These are phyloP conservation scores for Scleropages formosus DNA, from an alignment of 2,797 vertebrate genomes.

Conservation along the genomic window DNA sequence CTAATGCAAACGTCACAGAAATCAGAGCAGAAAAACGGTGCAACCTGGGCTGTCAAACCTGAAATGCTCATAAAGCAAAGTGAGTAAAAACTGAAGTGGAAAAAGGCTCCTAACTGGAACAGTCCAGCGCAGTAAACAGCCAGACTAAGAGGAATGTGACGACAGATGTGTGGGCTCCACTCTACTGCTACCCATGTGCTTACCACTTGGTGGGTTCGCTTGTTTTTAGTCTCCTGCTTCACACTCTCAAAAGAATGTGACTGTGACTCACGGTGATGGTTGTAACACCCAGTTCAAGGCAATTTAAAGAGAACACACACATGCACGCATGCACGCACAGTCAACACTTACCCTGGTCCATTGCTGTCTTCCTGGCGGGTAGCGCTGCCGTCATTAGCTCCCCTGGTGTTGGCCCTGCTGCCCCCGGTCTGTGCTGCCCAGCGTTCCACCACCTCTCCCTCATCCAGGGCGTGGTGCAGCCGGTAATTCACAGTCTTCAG, in stretches of 20 bases:
- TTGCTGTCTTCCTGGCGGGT: constrained; percentile 87
- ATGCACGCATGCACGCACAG: neutral
- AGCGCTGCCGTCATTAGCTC: constrained; percentile 66
- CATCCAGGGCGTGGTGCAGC: constrained; percentile 92
- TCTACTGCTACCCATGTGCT: constrained; percentile 44
- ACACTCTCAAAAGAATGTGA: constrained; percentile 57
- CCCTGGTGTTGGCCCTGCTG: constrained; percentile 73
- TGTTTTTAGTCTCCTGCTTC: constrained; percentile 50
- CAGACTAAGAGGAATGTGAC: constrained; percentile 51
- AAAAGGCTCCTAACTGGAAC: constrained; percentile 29
- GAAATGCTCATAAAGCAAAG: neutral
- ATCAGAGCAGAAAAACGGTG: neutral
- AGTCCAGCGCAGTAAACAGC: constrained; percentile 49
- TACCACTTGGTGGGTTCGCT: constrained; percentile 36
- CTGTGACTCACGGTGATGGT: constrained; percentile 53
- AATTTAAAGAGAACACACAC: constrained; percentile 25
- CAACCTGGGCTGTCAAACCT: neutral
- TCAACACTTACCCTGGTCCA: constrained; percentile 83
- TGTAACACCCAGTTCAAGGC: constrained; percentile 43
- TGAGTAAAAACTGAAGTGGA: neutral
- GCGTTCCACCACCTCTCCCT: constrained; percentile 92
- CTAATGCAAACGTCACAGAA: neutral
- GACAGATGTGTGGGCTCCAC: constrained; percentile 57
- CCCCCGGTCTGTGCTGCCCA: constrained; percentile 77
- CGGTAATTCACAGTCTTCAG: constrained; percentile 96